Conservation (phyloP, 2,113 vertebrate genomes). For the Orthochromis indermauri region DNA sequence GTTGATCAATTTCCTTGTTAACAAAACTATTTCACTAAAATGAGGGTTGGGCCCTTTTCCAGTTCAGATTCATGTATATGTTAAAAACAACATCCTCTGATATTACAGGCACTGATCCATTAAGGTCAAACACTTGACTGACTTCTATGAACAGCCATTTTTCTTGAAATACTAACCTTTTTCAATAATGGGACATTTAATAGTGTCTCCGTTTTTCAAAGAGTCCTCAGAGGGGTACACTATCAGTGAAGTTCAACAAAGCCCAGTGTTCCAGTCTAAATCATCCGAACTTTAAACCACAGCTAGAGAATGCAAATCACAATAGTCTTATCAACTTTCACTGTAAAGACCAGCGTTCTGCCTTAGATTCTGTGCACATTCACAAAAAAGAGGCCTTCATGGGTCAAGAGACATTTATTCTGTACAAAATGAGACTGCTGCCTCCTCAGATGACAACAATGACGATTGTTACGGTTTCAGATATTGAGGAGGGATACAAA, state of each 20-base stretch:
- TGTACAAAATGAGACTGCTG: not conserved
- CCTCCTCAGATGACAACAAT: not conserved
- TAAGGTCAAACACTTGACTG: not conserved
- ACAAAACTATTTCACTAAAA: not conserved
- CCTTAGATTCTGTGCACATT: not conserved
- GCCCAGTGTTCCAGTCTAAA: not conserved
- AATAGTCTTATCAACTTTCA: not conserved
- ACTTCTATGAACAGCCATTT: not conserved
- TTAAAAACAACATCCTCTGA: not conserved
- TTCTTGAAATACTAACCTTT: not conserved
- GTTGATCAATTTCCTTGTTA: not conserved
- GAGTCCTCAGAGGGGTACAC: not conserved
- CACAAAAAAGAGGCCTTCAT: not conserved
- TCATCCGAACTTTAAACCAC: not conserved
- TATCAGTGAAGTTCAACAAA: not conserved
- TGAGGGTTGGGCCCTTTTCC: not conserved
- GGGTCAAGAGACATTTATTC: not conserved
- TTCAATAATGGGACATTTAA: not conserved
- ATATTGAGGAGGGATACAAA: not conserved
- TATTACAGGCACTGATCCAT: not conserved
- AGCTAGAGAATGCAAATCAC: not conserved
- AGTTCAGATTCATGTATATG: not conserved
- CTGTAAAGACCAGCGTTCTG: not conserved
- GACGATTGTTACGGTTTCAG: fast-evolving
- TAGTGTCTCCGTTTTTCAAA: not conserved